Percentiles rank a stretch among this genome's conserved stretches.
These are phyloP conservation scores for Oceanodroma tethys DNA, from an alignment of 2,113 vertebrate species.

Conservation along the genomic window DNA sequence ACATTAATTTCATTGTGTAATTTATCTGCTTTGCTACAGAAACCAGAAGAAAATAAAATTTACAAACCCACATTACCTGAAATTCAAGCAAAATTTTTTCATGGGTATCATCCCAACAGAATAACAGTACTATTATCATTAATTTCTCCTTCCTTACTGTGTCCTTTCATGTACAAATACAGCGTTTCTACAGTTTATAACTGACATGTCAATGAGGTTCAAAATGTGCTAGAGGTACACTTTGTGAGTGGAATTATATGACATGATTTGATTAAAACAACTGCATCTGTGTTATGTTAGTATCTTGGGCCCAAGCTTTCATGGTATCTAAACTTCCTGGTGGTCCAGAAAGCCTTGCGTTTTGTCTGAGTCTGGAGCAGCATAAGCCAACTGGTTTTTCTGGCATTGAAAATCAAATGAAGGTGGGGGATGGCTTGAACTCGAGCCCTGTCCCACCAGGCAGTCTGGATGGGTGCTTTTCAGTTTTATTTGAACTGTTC, in stretches of 20 bases:
- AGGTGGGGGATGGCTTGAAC: not conserved
- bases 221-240: not conserved
- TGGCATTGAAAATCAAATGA: not conserved
- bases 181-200: not conserved
- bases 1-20: not conserved
- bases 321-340: not conserved
- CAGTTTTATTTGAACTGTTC: not conserved
- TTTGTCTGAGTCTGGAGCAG: not conserved
- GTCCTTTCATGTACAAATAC: not conserved
- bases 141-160: not conserved
- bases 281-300: not conserved
- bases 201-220: not conserved
- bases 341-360: not conserved
- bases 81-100: not conserved
- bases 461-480: not conserved
- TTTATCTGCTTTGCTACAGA: not conserved
- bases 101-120: not conserved
- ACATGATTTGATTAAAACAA: not conserved
- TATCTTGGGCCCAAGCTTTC: not conserved
- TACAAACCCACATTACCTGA: not conserved
- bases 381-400: not conserved
- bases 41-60: not conserved
- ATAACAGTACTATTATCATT: not conserved
- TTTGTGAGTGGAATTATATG: not conserved
- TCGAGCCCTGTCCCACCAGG: not conserved